phyloP scores from a whole-genome alignment of 1,140 invertebrate genomes.

The Tachypleus tridentatus region DNA sequence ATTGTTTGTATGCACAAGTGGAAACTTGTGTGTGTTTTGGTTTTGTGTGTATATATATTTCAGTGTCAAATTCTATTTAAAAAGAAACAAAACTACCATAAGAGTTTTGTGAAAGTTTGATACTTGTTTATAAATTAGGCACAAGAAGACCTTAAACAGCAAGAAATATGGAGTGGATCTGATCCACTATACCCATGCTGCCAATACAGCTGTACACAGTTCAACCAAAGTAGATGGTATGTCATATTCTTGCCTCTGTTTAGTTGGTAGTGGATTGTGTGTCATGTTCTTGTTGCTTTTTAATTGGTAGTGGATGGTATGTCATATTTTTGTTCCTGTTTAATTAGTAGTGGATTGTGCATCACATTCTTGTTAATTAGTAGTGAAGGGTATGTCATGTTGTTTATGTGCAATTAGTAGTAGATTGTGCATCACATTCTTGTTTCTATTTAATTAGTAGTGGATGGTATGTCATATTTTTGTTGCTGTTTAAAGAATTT shows the following conservation, averaged over 20 bases:
- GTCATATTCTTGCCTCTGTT: constrained; percentile 25
- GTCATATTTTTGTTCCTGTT: constrained; percentile 25
- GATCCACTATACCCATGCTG: constrained; percentile 95
- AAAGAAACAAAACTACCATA: too few species aligned
- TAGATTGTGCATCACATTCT: neutral
- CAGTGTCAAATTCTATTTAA: too few species aligned
- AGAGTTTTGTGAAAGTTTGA: too few species aligned
- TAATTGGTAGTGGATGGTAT: constrained; percentile 41
- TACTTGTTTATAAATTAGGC: constrained; percentile 27
- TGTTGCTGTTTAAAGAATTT: constrained; percentile 42
- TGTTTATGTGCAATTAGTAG: constrained; percentile 42
- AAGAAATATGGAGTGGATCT: constrained; percentile 99
- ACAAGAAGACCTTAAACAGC: constrained; percentile 88
- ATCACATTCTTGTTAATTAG: too few species aligned
- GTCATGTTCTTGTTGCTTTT: constrained; percentile 25
- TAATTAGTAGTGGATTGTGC: constrained; percentile 39
- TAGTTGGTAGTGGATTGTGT: constrained; percentile 40
- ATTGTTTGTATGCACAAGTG: too few species aligned
- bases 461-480: neutral
- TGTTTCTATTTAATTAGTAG: constrained; percentile 44
- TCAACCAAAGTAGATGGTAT: constrained; percentile 93
- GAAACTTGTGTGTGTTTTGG: too few species aligned
- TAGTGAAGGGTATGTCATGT: constrained; percentile 53
- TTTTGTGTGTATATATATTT: too few species aligned
- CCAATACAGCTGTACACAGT: constrained; percentile 94